Conservation (phyloP, 2,113 vertebrate genomes). For the Leucosticte australis region DNA sequence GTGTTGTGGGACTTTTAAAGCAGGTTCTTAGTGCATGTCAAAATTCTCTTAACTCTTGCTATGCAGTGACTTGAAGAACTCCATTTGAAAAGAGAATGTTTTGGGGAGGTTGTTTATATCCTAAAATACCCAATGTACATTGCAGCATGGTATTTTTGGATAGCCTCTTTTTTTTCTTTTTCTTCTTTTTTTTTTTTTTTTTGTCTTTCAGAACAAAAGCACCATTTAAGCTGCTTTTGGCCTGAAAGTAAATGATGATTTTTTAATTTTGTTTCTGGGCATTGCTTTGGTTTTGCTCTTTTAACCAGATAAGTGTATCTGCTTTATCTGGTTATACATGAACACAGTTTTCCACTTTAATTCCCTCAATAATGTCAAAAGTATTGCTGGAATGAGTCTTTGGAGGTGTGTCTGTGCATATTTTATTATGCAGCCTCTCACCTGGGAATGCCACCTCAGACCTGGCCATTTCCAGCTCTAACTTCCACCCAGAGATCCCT, state of each 20-base stretch:
- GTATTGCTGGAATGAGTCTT: neutral
- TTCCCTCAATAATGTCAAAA: neutral
- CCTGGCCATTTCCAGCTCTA: neutral
- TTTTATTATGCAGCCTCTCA: neutral
- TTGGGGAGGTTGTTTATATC: neutral
- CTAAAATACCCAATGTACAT: neutral
- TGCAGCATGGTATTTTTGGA: neutral
- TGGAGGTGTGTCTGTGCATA: neutral
- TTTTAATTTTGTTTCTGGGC: neutral
- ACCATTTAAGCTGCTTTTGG: neutral
- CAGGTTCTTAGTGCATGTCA: constrained; percentile 12
- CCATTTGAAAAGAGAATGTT: neutral
- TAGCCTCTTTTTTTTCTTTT: neutral
- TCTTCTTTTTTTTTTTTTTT: too few relatives aligned
- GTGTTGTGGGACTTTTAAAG: neutral
- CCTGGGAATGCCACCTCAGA: neutral
- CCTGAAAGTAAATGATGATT: neutral
- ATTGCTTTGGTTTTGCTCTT: constrained; percentile 8
- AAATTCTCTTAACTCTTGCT: constrained; percentile 6
- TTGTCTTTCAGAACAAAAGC: neutral
- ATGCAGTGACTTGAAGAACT: neutral
- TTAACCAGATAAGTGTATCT: neutral
- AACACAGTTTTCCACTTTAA: neutral
- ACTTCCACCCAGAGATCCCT: neutral
- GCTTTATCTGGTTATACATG: neutral